Base-by-base conservation (phyloP, 1,140 invertebrate species). In the Drosophila ananassae region DNA sequence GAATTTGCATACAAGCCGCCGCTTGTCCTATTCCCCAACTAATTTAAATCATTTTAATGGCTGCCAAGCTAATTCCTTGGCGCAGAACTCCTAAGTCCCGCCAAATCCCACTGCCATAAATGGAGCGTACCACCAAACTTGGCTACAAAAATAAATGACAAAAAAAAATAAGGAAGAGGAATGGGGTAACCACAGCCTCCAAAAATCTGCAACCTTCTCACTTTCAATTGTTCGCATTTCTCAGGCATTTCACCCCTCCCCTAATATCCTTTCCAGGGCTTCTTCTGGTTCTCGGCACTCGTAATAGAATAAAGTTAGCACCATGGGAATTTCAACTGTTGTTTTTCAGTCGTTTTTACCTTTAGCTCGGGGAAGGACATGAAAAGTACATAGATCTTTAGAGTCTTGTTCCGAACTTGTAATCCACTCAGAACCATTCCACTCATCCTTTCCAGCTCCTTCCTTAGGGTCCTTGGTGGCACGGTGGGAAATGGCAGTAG, bases 301-400 rank as follows among this genome's bases (percentile, higher is more conserved):
- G 74, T 87, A 87, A 87, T 87, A 87, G 82, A 87, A 87, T 87
- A 87, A 87, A 87, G 83, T 87, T 87, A 76, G 62, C 83, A 72
- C 71, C 82, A 55, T 87, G 82, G 82, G 83, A 87, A 89, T 87
- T 89, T 48, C 82, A 66, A 87, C 82, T 87, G 82, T 87, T 87
- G 82, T 89, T 87, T 67, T 73, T 89, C 78, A 52, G 53, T 54
- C 34, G 5, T 47, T 77, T 67, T 73, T 77, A 83, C 80, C 80
- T 84, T 37, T 37, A 66, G 62, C 75, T 25, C 17, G 24, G 51
- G 21, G 0, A 4, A 47, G 48, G 61, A 73, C 68, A 74, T 62
- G 53, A 75, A 74, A 80, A 63, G 71, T 50, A 66, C 79, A 89
- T 82, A 87, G 82, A 87, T 87, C 83, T 59, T 85, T 77, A 74